Conservation (phyloP, 2,888 invertebrate genomes). For the Pristionchus japonicus region DNA sequence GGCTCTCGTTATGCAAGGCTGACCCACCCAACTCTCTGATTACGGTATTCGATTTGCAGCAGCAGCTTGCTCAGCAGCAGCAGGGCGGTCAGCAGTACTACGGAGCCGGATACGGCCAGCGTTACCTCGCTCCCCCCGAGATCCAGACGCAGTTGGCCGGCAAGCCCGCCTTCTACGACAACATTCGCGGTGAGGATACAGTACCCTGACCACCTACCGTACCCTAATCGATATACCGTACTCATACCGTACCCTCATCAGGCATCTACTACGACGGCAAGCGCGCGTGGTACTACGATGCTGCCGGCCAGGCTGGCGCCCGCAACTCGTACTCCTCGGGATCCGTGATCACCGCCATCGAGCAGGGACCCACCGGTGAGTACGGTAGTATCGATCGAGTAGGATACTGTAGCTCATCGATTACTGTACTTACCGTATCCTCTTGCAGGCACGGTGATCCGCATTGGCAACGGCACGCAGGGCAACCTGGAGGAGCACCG, state of each 20-base stretch:
- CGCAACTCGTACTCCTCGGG: slow-evolving; percentile 38
- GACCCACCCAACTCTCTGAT: background rate
- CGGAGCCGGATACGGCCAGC: slow-evolving; percentile 50
- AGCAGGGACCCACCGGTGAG: slow-evolving; percentile 32
- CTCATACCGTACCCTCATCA: background rate
- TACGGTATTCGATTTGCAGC: background rate
- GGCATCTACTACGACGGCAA: slow-evolving; percentile 26
- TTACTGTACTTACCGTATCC: background rate
- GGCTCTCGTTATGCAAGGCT: background rate
- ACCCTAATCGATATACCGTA: background rate
- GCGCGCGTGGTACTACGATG: slow-evolving; percentile 22
- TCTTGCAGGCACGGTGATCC: slow-evolving; percentile 46
- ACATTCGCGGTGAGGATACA: slow-evolving; percentile 44
- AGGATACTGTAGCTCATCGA: background rate
- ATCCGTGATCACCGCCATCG: slow-evolving; percentile 41
- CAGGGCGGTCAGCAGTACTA: background rate
- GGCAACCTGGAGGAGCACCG: slow-evolving; percentile 50
- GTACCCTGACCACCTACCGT: background rate
- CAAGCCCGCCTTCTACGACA: slow-evolving; percentile 52
- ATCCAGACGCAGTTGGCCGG: slow-evolving; percentile 49
- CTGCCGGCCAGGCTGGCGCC: background rate
- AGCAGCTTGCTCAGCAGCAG: background rate
- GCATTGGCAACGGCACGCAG: slow-evolving; percentile 52
- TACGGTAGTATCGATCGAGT: background rate
- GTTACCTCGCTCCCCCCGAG: slow-evolving; percentile 47